Evolutionary conservation across 2,888 invertebrate species (phyloP), one percentile per base, ranked within the genome.

Genomic region (Ormyrus thymus): DNA sequence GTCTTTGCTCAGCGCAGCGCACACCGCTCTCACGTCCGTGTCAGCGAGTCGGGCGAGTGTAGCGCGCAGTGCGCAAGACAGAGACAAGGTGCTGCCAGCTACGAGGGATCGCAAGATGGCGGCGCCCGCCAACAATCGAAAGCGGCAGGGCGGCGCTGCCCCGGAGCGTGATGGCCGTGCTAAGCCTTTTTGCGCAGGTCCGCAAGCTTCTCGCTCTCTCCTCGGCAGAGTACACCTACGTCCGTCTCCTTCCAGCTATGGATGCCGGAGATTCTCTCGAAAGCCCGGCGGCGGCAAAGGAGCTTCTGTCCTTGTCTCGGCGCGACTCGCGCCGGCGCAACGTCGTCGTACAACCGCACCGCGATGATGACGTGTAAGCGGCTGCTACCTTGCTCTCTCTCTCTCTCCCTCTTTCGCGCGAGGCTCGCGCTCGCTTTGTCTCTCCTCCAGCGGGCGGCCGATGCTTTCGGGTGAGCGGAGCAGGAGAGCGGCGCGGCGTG

Each of bases 111-210:
- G 66, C 55, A 79, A 79, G 66, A 79, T 79, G 79, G 79, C 79
- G 79, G 75, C 55, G 71, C 79, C 75, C 79, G 76, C 74, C 79
- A 78, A 79, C 79, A 79, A 79, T 79, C 75, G 79, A 79, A 79
- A 79, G 69, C 55, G 65, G 64, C 58, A 51, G 64, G 50, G 68
- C 13, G 74, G 48, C 43, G 56, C 50, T 50, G 55, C 56, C 55
- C 48, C 50, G 9, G n/a, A 11, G 9, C 43, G 45, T 11, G n/a
- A 10, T 56, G 6, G 56, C 7, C 6, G 6, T n/a, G 56, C 13
- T 3, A 7, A 9, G 9, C 7, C 58, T 7, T 13, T 29, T 58
- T 50, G 43, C 10, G 46, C n/a, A 6, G 62, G 46, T 7, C 15
- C 7, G 50, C 50, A 50, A 50, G 50, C 50, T 29, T 58, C 29